These are phyloP conservation scores for Manacus vitellinus DNA, from an alignment of 2,113 vertebrate genomes.

Conservation along the genomic window DNA sequence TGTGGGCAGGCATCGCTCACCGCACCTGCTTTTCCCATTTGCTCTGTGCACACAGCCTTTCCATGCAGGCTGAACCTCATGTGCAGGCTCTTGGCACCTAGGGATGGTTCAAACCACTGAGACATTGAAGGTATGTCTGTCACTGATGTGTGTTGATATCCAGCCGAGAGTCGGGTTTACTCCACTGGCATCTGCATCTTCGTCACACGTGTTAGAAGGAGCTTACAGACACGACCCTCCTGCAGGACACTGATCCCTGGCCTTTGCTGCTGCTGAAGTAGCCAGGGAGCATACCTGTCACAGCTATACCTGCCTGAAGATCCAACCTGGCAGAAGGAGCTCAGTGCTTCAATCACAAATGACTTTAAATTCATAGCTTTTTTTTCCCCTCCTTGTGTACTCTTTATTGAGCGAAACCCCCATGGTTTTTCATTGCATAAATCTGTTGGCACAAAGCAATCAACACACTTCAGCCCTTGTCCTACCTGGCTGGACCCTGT, in stretches of 20 bases:
- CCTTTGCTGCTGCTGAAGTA: background rate
- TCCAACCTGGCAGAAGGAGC: background rate
- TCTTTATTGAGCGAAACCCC: background rate
- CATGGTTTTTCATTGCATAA: background rate
- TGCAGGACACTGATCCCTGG: background rate
- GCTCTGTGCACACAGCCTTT: background rate
- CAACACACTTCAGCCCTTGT: background rate
- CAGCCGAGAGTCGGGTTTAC: rapidly evolving
- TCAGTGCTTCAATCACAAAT: background rate
- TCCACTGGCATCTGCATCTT: background rate
- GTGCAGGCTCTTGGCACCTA: background rate
- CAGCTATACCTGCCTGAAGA: background rate
- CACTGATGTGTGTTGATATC: rapidly evolving
- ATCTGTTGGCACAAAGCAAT: background rate
- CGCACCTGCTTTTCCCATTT: background rate
- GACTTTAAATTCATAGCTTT: background rate
- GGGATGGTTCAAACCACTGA: background rate
- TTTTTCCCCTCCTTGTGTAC: rapidly evolving
- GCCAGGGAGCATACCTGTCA: rapidly evolving
- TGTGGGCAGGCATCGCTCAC: rapidly evolving
- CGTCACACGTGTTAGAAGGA: background rate
- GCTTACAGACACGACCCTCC: background rate
- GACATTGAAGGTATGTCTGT: background rate
- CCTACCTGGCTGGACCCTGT: background rate
- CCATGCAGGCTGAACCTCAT: background rate